Evolutionary conservation across 64 coral and sea anemone genomes (phyloP).

Genomic region (Porites lutea): DNA sequence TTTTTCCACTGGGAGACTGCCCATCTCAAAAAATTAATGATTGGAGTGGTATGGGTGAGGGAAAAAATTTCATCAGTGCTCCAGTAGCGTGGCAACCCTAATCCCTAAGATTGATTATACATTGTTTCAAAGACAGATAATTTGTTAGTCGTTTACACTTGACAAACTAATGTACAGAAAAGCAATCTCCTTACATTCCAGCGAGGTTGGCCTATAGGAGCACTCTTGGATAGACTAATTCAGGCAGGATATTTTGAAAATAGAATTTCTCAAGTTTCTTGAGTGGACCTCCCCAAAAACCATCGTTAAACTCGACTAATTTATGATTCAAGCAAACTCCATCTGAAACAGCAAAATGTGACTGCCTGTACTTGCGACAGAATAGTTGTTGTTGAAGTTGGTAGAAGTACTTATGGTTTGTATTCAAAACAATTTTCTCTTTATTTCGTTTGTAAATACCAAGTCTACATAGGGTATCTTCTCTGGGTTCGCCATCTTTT

Average conservation of each 20-base stretch:
- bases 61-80: too few species aligned
- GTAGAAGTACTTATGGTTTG: slow-evolving; percentile 65
- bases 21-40: too few species aligned
- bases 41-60: too few species aligned
- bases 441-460: slow-evolving; percentile 56
- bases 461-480: slow-evolving; percentile 58
- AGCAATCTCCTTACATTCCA: slow-evolving; percentile 67
- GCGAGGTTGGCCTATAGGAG: slow-evolving; percentile 19
- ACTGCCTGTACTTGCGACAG: slow-evolving; percentile 28
- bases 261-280: slow-evolving; percentile 43
- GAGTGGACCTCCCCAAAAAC: slow-evolving; percentile 38
- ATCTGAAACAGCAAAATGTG: slow-evolving; percentile 71
- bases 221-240: slow-evolving; percentile 70
- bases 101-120: too few species aligned
- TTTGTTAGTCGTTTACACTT: too few species aligned
- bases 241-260: slow-evolving; percentile 35
- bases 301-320: slow-evolving; percentile 49
- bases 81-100: too few species aligned
- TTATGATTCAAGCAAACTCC: slow-evolving; percentile 38
- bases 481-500: slow-evolving; percentile 38
- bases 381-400: slow-evolving; percentile 81
- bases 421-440: slow-evolving; percentile 24
- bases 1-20: too few species aligned
- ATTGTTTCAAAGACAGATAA: too few species aligned
- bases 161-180: not conserved